These are phyloP conservation scores for Lerista edwardsae DNA, from an alignment of 2,797 vertebrate species.

Conservation along the genomic window DNA sequence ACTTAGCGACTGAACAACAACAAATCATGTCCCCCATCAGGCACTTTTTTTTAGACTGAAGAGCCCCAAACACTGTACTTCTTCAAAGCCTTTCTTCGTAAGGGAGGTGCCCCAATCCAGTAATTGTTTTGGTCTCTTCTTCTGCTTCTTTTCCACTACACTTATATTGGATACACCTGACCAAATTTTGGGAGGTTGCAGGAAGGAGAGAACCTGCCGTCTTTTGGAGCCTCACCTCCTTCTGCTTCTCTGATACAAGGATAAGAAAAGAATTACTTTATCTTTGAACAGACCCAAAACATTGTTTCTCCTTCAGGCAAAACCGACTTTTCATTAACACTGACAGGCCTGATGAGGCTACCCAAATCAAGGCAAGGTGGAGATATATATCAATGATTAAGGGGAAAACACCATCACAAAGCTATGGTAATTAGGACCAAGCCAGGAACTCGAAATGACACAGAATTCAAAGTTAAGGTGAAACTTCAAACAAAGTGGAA, in stretches of 20 bases:
- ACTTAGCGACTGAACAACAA: no score
- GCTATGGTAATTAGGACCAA: not conserved
- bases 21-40: no score
- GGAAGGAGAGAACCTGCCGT: not conserved
- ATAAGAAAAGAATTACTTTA: not conserved
- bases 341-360: not conserved
- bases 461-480: constrained; percentile 6
- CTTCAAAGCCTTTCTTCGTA: no score
- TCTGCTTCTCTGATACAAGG: not conserved
- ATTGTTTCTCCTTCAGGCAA: not conserved
- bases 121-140: no score
- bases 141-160: no score
- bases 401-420: not conserved
- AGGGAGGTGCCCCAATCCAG: no score
- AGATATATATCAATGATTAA: not conserved
- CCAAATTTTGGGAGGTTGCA: no score
- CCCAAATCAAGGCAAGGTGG: not conserved
- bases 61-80: no score
- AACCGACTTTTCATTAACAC: not conserved
- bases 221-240: not conserved
- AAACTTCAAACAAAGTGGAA: not conserved
- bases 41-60: no score
- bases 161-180: no score
- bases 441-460: not conserved
- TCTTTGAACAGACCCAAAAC: not conserved